Conservation (phyloP, 2,888 invertebrate genomes). For the Gerosis bhagava region DNA sequence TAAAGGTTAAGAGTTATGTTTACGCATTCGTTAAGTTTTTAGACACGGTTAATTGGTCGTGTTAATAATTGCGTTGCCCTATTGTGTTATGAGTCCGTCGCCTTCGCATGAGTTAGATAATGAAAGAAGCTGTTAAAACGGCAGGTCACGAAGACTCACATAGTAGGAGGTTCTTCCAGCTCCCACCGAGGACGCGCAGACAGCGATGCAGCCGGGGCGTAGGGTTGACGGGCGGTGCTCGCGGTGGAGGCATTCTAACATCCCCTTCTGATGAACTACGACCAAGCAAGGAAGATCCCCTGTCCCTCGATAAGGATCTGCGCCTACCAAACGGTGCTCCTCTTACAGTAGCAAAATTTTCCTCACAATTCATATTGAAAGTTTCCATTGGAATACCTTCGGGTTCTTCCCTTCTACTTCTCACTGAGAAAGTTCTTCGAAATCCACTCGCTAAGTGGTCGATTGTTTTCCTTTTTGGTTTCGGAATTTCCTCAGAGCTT, state of each 20-base stretch:
- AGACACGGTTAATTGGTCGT: constrained; percentile 51
- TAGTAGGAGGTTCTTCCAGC: constrained; percentile 91
- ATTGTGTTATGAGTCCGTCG: constrained; percentile 8
- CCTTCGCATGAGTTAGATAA: constrained; percentile 36
- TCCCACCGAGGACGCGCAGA: constrained; percentile 88
- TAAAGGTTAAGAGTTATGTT: constrained; percentile 59
- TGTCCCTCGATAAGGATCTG: constrained; percentile 73
- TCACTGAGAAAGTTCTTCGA: constrained; percentile 69
- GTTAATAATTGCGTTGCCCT: constrained; percentile 40
- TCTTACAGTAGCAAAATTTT: constrained; percentile 70
- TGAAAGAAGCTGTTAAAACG: constrained; percentile 45
- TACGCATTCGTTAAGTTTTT: constrained; percentile 48
- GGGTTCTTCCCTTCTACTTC: constrained; percentile 59
- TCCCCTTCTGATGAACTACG: constrained; percentile 89
- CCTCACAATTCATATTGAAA: constrained; percentile 58
- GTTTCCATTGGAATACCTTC: constrained; percentile 72
- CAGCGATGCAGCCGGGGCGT: constrained; percentile 84
- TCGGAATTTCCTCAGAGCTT: constrained; percentile 72
- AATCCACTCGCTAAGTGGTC: constrained; percentile 72
- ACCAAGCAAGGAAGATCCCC: constrained; percentile 77
- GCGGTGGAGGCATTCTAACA: constrained; percentile 69
- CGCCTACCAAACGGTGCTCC: constrained; percentile 73
- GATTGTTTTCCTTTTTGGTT: constrained; percentile 64
- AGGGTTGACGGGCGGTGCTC: constrained; percentile 65
- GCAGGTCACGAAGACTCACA: constrained; percentile 83